Evolutionary conservation across 2,888 invertebrate species (phyloP), one percentile per base, ranked within the genome.

Genomic region (Acholoe squamosa): DNA sequence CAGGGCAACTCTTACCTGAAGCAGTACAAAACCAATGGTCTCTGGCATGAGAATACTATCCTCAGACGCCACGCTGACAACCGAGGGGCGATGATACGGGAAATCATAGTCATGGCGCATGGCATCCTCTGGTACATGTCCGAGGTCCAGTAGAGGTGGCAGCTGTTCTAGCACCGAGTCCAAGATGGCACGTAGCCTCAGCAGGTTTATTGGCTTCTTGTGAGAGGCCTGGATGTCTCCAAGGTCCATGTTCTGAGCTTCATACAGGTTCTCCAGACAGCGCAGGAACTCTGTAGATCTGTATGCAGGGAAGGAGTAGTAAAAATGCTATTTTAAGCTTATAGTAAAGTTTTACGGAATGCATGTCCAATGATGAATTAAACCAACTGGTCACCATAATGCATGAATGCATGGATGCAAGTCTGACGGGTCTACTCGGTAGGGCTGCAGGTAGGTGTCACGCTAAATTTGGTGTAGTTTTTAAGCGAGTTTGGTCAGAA

Each of bases 71-170:
- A 94, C 76, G 89, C 94, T 95, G 90, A 94, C 92, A 34, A 95
- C 93, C 89, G 95, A 95, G 0, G 95, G 95, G 31, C 94, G 92
- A 91, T 95, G 95, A 92, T 95, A 95, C 0, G 95, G 95, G 93
- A 95, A 95, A 91, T 93, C 92, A 91, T 93, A 95, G 33, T 94
- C 93, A 76, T 92, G 90, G 28, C 92, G 92, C 52, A 92, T 90
- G 19, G 90, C 84, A 12, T 56, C 80, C 28, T 34, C 90, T 3
- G 93, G 93, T 14, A 93, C 91, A 80, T 93, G 92, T 12, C 94
- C 95, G 7, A 95, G 93, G 89, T 95, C 94, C 67, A 95, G 92
- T 92, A 95, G 91, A 51, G 93, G 94, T 80, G 95, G 95, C 90
- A 95, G 92, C 90, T 93, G 93, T 90, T 95, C 95, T 89, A 93